These are phyloP conservation scores for Macheiramphus alcinus DNA, from an alignment of 2,113 vertebrate genomes.

Conservation along the genomic window DNA sequence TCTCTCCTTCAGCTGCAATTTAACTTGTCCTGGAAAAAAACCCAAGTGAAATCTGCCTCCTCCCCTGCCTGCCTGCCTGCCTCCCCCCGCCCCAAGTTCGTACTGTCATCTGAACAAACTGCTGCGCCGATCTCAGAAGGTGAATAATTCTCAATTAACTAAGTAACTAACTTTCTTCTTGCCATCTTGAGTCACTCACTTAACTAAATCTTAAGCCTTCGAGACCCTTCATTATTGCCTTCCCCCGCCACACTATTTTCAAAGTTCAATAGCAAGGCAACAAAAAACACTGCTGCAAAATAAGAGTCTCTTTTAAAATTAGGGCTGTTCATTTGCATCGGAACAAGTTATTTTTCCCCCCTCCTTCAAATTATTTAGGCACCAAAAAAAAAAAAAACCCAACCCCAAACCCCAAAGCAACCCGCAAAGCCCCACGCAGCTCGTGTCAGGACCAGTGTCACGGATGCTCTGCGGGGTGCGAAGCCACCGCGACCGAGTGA, in stretches of 20 bases:
- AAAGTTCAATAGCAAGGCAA: constrained; percentile 65
- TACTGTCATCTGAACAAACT: constrained; percentile 33
- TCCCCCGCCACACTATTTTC: constrained; percentile 41
- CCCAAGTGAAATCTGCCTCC: neutral
- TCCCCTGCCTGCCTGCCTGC: neutral
- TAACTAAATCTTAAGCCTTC: constrained; percentile 52
- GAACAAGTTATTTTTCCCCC: neutral
- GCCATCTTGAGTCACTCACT: constrained; percentile 34
- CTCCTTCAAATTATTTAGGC: neutral
- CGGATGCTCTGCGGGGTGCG: neutral
- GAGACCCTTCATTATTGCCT: constrained; percentile 53
- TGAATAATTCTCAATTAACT: constrained; percentile 58
- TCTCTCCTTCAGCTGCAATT: constrained; percentile 39
- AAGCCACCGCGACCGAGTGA: neutral
- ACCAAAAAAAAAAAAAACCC: neutral
- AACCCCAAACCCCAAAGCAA: neutral
- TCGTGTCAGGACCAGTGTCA: neutral
- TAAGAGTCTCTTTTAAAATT: constrained; percentile 68
- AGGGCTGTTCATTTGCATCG: constrained; percentile 2
- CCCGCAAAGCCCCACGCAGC: neutral
- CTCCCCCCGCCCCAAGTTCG: neutral
- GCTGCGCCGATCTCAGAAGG: constrained; percentile 36
- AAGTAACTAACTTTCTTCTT: constrained; percentile 52
- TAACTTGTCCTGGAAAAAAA: constrained; percentile 22
- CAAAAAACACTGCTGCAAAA: constrained; percentile 66